Conservation (phyloP, 1,140 invertebrate genomes). For the Centruroides vittatus region DNA sequence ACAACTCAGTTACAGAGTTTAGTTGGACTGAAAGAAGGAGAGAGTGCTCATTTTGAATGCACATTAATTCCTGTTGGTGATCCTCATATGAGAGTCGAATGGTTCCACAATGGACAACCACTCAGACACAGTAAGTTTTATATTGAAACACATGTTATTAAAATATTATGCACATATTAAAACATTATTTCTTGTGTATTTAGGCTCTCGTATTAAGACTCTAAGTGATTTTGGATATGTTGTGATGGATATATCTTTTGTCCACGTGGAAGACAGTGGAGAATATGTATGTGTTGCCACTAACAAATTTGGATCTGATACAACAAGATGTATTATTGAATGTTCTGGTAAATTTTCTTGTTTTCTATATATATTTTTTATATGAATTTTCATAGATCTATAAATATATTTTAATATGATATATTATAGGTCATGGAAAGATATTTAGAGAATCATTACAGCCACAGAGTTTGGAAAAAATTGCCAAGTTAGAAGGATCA, state of each 20-base stretch:
- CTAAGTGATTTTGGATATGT: conserved; percentile 94
- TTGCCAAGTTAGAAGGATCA: conserved; percentile 62
- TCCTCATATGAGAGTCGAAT: conserved; percentile 86
- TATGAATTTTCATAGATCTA: no score
- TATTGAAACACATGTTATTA: neutral
- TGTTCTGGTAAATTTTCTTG: conserved; percentile 9
- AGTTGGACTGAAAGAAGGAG: conserved; percentile 70
- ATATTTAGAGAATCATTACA: conserved; percentile 88
- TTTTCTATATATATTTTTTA: neutral
- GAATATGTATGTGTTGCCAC: conserved; percentile 76
- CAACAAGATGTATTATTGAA: conserved; percentile 46
- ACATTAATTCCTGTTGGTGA: conserved; percentile 76
- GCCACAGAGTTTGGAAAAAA: conserved; percentile 79
- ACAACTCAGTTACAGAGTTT: conserved; percentile 72
- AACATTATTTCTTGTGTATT: conserved; percentile 16
- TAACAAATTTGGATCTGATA: conserved; percentile 69
- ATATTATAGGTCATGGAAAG: conserved; percentile 43
- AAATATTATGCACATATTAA: neutral
- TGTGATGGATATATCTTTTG: conserved; percentile 84
- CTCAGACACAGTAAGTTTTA: conserved; percentile 51
- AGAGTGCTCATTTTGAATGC: conserved; percentile 56
- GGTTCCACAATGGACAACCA: conserved; percentile 84
- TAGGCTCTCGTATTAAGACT: conserved; percentile 73
- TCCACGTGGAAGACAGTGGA: conserved; percentile 75
- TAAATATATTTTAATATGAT: conserved; percentile 6